Percentiles rank a stretch among this genome's conserved stretches.
Conservation (phyloP, 1,140 invertebrate species). For the Dreissena polymorpha region DNA sequence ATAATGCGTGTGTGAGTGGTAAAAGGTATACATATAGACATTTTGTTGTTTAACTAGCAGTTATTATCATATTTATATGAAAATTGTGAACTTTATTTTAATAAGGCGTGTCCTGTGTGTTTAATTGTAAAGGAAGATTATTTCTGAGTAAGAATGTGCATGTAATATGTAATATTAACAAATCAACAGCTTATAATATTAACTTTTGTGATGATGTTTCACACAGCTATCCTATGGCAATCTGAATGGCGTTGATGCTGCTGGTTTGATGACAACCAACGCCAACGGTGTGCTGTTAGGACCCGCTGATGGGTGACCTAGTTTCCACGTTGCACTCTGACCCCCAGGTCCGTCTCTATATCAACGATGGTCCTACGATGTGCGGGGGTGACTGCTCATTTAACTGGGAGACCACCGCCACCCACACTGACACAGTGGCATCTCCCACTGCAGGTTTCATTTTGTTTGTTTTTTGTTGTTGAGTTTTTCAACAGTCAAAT, state of each 20-base stretch:
- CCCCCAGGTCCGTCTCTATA: slow-evolving; percentile 57
- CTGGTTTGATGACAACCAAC: slow-evolving; percentile 17
- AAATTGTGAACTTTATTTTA: no score
- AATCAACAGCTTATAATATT: no score
- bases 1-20: no score
- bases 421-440: slow-evolving; percentile 58
- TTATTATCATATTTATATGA: no score
- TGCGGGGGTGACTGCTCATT: slow-evolving; percentile 63
- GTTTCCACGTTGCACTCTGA: slow-evolving; percentile 48
- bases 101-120: no score
- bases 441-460: slow-evolving; percentile 57
- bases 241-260: slow-evolving; percentile 16
- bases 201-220: background rate
- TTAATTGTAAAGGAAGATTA: no score
- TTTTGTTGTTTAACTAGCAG: no score
- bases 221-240: slow-evolving; percentile 15
- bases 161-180: no score
- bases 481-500: no score
- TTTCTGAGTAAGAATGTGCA: no score
- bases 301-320: slow-evolving; percentile 53
- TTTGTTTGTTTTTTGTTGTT: no score
- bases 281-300: slow-evolving; percentile 27
- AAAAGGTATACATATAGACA: no score
- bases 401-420: slow-evolving; percentile 57
- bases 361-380: slow-evolving; percentile 62